Evolutionary conservation across 37 sponge, comb jelly and placozoan genomes (phyloP).

Genomic region (Ianthella basta): DNA sequence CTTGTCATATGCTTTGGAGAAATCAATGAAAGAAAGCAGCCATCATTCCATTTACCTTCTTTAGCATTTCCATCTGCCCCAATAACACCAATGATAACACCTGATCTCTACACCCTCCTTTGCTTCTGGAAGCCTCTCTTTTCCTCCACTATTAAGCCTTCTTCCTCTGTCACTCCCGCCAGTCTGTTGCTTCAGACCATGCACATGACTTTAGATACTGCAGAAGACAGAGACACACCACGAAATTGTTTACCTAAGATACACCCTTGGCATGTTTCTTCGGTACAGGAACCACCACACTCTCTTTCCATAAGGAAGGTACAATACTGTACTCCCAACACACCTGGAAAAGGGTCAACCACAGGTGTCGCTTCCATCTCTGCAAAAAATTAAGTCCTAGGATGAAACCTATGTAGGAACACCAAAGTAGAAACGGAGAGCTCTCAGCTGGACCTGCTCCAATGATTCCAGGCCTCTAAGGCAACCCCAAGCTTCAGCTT

Average conservation of each 20-base stretch:
- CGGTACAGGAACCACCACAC: constrained; percentile 7
- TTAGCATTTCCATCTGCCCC: constrained; percentile 9
- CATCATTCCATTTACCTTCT: constrained; percentile 10
- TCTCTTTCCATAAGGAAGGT: not conserved
- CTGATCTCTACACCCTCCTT: constrained; percentile 12
- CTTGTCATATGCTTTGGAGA: constrained; percentile 14
- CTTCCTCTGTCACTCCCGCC: not conserved
- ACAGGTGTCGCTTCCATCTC: no score
- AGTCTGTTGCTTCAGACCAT: not conserved
- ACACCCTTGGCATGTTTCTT: constrained; percentile 1
- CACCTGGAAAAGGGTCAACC: constrained; percentile 5
- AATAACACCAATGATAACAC: constrained; percentile 5
- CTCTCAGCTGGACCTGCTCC: no score
- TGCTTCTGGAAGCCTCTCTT: not conserved
- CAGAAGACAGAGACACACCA: constrained; percentile 2
- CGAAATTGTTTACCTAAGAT: not conserved
- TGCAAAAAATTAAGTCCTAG: no score
- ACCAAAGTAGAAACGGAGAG: no score
- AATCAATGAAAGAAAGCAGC: not conserved
- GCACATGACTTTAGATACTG: not conserved
- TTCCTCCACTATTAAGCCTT: constrained; percentile 10
- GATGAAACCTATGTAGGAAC: no score
- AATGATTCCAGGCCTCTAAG: no score
- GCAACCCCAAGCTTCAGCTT: no score
- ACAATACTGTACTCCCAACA: not conserved